Percentiles rank a stretch among this genome's conserved stretches.
Evolutionary conservation across 2,113 vertebrate genomes (phyloP).

Genomic region (Riparia riparia): DNA sequence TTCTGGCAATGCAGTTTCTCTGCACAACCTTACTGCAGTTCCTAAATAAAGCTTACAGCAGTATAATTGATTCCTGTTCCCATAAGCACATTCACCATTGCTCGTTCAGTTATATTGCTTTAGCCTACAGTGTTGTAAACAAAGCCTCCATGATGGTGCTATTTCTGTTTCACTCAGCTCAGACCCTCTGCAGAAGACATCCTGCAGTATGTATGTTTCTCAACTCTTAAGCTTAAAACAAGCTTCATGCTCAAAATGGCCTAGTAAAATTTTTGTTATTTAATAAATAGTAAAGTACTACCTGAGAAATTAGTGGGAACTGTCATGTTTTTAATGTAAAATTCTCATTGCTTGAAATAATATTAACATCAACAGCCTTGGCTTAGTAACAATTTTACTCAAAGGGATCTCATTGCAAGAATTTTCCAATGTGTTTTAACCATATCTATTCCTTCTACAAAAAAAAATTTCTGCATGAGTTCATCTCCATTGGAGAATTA

Average conservation of each 20-base stretch:
- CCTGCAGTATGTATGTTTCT: background rate
- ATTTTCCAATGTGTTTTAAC: background rate
- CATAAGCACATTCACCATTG: background rate
- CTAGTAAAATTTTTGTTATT: background rate
- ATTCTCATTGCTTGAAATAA: background rate
- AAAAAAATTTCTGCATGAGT: background rate
- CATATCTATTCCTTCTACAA: background rate
- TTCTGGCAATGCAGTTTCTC: background rate
- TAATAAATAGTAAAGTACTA: background rate
- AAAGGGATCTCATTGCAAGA: background rate
- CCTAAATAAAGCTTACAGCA: constrained; percentile 3
- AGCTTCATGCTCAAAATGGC: background rate
- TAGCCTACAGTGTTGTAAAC: background rate
- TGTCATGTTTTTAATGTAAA: background rate
- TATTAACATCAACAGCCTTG: background rate
- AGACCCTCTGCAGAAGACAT: background rate
- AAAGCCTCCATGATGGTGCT: background rate
- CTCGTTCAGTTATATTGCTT: background rate
- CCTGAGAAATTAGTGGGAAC: background rate
- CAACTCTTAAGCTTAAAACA: background rate
- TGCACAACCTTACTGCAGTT: background rate
- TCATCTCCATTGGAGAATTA: background rate
- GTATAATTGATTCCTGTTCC: constrained; percentile 1
- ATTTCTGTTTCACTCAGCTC: background rate
- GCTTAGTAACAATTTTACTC: background rate